Base-by-base conservation (phyloP, 35 echinoderm and acorn worm species). In the Chiridota heheva region DNA sequence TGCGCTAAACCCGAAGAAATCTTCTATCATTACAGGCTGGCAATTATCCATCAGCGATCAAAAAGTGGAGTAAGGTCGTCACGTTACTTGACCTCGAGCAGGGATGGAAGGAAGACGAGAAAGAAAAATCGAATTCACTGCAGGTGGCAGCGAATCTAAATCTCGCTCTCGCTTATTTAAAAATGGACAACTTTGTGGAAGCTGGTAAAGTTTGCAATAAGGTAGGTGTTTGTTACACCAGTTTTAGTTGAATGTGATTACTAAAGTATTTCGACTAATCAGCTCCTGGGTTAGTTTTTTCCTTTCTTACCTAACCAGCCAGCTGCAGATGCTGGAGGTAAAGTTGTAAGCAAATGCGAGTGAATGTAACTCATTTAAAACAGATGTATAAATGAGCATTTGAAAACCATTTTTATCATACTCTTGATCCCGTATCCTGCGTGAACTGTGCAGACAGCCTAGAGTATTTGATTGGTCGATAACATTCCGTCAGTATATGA, bases 1-100 rank as follows among this genome's bases (percentile, higher is more conserved):
- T n/a, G n/a, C n/a, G n/a, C n/a, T n/a, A n/a, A n/a, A n/a, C n/a
- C n/a, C n/a, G n/a, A n/a, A n/a, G n/a, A n/a, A n/a, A n/a, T n/a
- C n/a, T n/a, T n/a, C n/a, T n/a, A n/a, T n/a, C n/a, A n/a, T 76
- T 35, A 16, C 42, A 96, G 92, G 42, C 36, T 31, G 89, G 88
- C 18, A 80, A 75, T 59, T 88, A 72, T 47, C 34, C 70, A 26
- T 74, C 83, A 38, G 95, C 95, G 16, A 68, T 98, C 6, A 98
- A 98, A 51, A 86, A 98, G 36, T 98, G 82, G 73, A 98, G 84
- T 58, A 87, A 70, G 60, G 69, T 98, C 15, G 69, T 85, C 12
- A 63, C 36, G 58, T 70, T 81, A 17, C 44, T 98, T 20, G 95
- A 91, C 7, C 60, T 42, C n/a, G 88, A 91, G 5, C 63, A 49